phyloP scores from a whole-genome alignment of 1,140 invertebrate genomes.

The Ips nitidus region DNA sequence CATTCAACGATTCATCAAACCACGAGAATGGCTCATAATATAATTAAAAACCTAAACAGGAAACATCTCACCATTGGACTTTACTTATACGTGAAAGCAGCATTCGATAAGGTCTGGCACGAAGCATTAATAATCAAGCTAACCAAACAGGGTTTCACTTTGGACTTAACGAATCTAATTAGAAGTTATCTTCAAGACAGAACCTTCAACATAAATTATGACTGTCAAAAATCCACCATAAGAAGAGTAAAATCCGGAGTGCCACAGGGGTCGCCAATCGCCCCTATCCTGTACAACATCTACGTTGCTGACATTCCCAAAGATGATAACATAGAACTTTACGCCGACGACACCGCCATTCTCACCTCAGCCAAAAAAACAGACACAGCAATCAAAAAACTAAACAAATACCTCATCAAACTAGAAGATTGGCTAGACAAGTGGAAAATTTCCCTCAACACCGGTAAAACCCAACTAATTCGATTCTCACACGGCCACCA shows the following conservation, averaged over 20 bases:
- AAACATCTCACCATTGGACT: slow-evolving; percentile 4
- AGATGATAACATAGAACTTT: not conserved
- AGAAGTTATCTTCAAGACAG: slow-evolving; percentile 6
- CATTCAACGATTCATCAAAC: slow-evolving; percentile 1
- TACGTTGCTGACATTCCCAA: slow-evolving; percentile 15
- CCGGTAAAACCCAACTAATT: not conserved
- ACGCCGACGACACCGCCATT: not conserved
- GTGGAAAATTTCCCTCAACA: slow-evolving; percentile 3
- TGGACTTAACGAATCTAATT: not conserved
- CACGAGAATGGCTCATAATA: not conserved
- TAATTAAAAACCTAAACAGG: not conserved
- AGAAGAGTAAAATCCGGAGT: not conserved
- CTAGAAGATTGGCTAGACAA: not conserved
- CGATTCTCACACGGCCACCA: not conserved
- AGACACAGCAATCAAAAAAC: not conserved
- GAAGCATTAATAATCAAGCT: slow-evolving; percentile 20
- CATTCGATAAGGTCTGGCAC: slow-evolving; percentile 25
- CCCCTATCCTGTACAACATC: slow-evolving; percentile 17
- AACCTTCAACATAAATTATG: not conserved
- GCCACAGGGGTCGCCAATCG: slow-evolving; percentile 12
- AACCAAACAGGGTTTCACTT: not conserved
- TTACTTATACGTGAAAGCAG: slow-evolving; percentile 16
- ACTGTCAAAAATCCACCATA: not conserved
- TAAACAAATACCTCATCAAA: not conserved
- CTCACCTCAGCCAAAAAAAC: not conserved